Percentiles rank a stretch among this genome's conserved stretches.
phyloP scores from a whole-genome alignment of 2,797 vertebrate species.

The Smutsia gigantea region DNA sequence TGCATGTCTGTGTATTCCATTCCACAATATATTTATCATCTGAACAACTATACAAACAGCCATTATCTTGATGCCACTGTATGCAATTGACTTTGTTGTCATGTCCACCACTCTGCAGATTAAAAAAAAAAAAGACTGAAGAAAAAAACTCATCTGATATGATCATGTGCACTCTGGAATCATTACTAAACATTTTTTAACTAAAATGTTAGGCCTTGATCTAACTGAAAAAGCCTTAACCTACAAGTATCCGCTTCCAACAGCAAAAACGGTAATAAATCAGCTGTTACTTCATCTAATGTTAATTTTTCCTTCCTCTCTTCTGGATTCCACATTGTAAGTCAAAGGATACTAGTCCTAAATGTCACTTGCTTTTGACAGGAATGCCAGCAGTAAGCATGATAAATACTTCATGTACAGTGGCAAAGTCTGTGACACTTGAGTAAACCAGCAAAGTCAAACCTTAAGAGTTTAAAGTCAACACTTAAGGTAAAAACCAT shows the following conservation, averaged over 20 bases:
- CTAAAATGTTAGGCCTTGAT: not conserved
- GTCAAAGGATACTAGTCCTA: not conserved
- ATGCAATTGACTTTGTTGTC: constrained; percentile 94
- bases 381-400: not conserved
- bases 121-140: not conserved
- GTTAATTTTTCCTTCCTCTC: constrained; percentile 5
- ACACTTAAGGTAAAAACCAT: not conserved
- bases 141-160: not conserved
- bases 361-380: not conserved
- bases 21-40: constrained; percentile 97
- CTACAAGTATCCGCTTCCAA: not conserved
- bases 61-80: constrained; percentile 95
- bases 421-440: not conserved
- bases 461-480: not conserved
- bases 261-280: constrained; percentile 27
- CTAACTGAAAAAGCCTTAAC: not conserved
- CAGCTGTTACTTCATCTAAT: not conserved
- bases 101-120: constrained; percentile 93
- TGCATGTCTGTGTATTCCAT: constrained; percentile 96
- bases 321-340: not conserved
- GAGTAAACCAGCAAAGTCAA: not conserved
- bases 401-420: not conserved
- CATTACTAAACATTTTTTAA: constrained; percentile 40
- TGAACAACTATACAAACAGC: constrained; percentile 96
- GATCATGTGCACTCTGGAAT: not conserved